A percentile compares a stretch with the other conserved stretches of the same genome.
Evolutionary conservation across 1,140 invertebrate genomes (phyloP).

Genomic region (Helicorthomorpha holstii): DNA sequence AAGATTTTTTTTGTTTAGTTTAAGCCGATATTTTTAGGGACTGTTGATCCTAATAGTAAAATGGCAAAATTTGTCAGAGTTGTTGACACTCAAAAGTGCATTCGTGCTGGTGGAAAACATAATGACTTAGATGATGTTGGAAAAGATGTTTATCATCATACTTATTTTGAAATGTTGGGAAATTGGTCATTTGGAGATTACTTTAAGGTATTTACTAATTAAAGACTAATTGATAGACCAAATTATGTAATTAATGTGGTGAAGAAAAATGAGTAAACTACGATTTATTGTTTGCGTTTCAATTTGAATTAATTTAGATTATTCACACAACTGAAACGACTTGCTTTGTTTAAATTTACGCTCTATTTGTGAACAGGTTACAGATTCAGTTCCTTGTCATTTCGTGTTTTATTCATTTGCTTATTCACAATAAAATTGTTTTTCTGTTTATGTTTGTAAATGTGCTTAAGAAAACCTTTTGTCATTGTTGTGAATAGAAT

Average conservation of each 20-base stretch:
- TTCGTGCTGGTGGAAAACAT: slow-evolving; percentile 96
- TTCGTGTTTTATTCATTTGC: too few species aligned
- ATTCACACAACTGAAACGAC: too few species aligned
- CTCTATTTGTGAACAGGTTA: too few species aligned
- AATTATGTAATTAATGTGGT: background rate
- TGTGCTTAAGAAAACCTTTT: too few species aligned
- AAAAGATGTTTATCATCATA: slow-evolving; percentile 99
- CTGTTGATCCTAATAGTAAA: slow-evolving; percentile 90
- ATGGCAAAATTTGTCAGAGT: slow-evolving; percentile 53
- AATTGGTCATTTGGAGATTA: slow-evolving; percentile 99
- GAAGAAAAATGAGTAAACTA: background rate
- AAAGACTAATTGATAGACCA: background rate
- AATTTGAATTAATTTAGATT: background rate
- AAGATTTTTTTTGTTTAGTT: slow-evolving; percentile 41
- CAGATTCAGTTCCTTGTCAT: background rate
- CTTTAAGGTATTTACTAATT: slow-evolving; percentile 54
- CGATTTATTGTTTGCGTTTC: background rate
- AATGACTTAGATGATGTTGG: slow-evolving; percentile 99
- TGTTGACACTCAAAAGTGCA: slow-evolving; percentile 95
- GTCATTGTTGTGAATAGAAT: too few species aligned
- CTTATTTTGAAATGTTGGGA: slow-evolving; percentile 99
- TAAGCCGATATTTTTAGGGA: slow-evolving; percentile 93
- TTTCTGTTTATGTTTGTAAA: slow-evolving; percentile 10
- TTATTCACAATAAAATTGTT: background rate
- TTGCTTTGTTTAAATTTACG: too few species aligned